Conservation (phyloP, 2,797 vertebrate species). For the Balearica regulorum region DNA sequence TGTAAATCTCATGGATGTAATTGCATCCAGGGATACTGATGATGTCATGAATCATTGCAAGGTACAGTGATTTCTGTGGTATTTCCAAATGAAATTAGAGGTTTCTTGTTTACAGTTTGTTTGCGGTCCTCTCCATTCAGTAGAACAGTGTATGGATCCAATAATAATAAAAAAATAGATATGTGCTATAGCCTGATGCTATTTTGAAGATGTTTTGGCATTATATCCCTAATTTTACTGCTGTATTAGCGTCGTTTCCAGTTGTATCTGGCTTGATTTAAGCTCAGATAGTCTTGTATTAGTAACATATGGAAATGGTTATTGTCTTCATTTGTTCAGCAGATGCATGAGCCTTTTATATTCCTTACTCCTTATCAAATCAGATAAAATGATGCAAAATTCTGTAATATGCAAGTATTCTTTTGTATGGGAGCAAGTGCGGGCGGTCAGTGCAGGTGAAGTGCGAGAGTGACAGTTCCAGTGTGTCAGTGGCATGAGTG, state of each 20-base stretch:
- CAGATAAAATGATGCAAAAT: neutral
- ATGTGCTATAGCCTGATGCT: neutral
- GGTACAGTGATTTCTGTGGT: conserved; percentile 27
- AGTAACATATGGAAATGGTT: neutral
- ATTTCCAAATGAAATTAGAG: conserved; percentile 13
- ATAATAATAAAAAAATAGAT: neutral
- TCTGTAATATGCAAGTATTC: neutral
- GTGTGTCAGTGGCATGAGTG: neutral
- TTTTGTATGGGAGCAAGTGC: neutral
- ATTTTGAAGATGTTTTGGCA: neutral
- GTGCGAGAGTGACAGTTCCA: neutral
- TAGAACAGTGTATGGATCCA: neutral
- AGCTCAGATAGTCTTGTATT: neutral
- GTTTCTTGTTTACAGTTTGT: conserved; percentile 1
- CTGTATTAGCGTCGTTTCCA: neutral
- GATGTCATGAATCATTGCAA: neutral
- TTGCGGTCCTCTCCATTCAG: neutral
- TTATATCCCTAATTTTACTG: neutral
- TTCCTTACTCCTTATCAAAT: neutral
- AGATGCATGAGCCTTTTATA: neutral
- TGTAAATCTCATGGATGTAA: neutral
- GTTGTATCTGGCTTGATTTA: neutral
- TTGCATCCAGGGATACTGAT: neutral
- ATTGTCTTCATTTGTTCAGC: neutral
- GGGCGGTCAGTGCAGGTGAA: neutral